Base-by-base conservation (phyloP, 2,888 invertebrate species). In the Lasius platythorax region DNA sequence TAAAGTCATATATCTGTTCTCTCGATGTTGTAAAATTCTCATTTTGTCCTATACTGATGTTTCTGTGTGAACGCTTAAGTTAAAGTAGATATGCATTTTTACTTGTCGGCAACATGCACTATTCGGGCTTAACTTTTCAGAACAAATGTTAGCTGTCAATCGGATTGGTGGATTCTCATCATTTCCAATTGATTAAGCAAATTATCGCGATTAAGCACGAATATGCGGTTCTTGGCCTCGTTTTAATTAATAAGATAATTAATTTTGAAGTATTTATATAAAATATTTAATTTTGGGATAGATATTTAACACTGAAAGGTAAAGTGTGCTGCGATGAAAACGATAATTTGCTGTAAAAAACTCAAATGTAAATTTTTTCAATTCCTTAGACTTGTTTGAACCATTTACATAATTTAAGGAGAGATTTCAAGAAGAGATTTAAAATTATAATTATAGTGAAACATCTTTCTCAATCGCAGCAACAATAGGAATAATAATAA, bases 21-120 rank as follows among this genome's bases (percentile, higher is more conserved):
- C 50, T 88, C 90, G 85, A 85, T 90, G 92, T 91, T 91, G 91
- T 88, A 81, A 85, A 85, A 28, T 81, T 82, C 6, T 89, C 67
- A 89, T 82, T 85, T 70, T 83, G 64, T 53, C 23, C 18, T 74
- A 63, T 61, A 83, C 82, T 37, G n/a, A 58, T 81, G 43, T 83
- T 12, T 75, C 43, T 68, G 30, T 85, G 85, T 74, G 78, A 83
- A 79, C 78, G 72, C 78, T 73, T 68, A 56, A 73, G n/a, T 64
- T 53, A 75, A n/a, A 85, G 78, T 85, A 74, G 83, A 72, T 53
- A 70, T 53, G 58, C 63, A 64, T 84, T 46, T 79, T 66, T 72
- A 37, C 33, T n/a, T 28, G 23, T 43, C 43, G 67, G 50, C 56
- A 79, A 68, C 46, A 37, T 37, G 73, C 18, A 75, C 63, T 66